These are phyloP conservation scores for Phymorhynchus buccinoides DNA, from an alignment of 1,140 invertebrate species.

Conservation along the genomic window DNA sequence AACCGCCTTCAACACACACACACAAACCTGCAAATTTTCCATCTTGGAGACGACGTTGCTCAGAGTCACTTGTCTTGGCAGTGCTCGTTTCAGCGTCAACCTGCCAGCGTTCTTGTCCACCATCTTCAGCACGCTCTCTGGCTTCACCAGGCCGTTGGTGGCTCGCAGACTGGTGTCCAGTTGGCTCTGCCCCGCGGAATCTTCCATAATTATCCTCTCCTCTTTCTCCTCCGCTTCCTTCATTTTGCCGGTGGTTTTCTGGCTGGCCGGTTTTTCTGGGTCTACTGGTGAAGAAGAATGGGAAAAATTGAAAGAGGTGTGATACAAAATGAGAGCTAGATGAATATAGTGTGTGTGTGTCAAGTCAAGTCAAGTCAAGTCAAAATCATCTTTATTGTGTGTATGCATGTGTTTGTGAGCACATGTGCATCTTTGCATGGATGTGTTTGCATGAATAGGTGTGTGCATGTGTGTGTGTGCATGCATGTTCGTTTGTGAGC, in stretches of 20 bases:
- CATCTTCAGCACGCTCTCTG: conserved; percentile 54
- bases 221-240: no score
- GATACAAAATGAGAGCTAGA: no score
- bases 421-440: background rate
- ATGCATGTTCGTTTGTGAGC: background rate
- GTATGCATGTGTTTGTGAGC: background rate
- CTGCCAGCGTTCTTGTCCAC: conserved; percentile 57
- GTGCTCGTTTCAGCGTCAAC: conserved; percentile 52
- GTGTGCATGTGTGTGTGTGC: background rate
- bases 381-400: no score
- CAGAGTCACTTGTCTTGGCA: conserved; percentile 52
- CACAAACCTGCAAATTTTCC: conserved; percentile 56
- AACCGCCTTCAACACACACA: background rate
- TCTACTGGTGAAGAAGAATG: no score
- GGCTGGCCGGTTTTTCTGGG: no score
- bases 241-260: no score
- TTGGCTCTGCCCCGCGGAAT: conserved; percentile 54
- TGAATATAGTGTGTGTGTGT: no score
- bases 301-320: no score
- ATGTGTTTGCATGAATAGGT: background rate
- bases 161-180: conserved; percentile 60
- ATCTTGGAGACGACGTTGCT: conserved; percentile 52
- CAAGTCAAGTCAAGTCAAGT: no score
- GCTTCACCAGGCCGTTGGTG: conserved; percentile 52
- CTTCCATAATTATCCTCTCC: conserved; percentile 41